These are phyloP conservation scores for Orthosia gothica DNA, from an alignment of 2,888 invertebrate genomes.

Conservation along the genomic window DNA sequence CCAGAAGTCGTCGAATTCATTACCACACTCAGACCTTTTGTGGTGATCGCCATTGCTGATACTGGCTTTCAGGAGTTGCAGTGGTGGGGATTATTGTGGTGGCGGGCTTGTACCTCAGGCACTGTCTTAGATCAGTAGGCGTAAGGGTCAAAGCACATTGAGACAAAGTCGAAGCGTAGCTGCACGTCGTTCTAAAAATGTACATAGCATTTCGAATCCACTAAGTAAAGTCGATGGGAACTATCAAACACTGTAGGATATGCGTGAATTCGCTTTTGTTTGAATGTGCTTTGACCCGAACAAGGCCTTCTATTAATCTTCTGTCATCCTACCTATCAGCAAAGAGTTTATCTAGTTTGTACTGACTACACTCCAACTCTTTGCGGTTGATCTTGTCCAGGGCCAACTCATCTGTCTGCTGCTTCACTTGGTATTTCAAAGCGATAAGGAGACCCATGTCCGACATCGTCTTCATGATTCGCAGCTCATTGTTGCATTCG, in stretches of 20 bases:
- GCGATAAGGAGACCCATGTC: slow-evolving; percentile 73
- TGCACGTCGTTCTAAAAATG: no score
- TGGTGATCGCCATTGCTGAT: background rate
- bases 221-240: no score
- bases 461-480: slow-evolving; percentile 70
- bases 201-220: no score
- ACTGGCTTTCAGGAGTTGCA: background rate
- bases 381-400: slow-evolving; percentile 69
- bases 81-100: background rate
- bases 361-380: slow-evolving; percentile 69
- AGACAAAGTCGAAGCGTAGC: no score
- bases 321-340: slow-evolving; percentile 74
- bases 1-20: background rate
- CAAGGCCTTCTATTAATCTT: background rate
- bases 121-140: background rate
- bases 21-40: background rate
- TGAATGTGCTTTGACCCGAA: no score
- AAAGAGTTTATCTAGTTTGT: slow-evolving; percentile 80
- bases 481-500: slow-evolving; percentile 77
- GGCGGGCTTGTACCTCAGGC: background rate
- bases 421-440: slow-evolving; percentile 72
- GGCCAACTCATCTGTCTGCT: slow-evolving; percentile 63
- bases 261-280: no score
- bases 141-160: no score
- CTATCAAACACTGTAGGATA: no score